Evolutionary conservation across 1,140 invertebrate genomes (phyloP), one percentile per base, ranked within the genome.

Genomic region (Caenorhabditis brenneri): DNA sequence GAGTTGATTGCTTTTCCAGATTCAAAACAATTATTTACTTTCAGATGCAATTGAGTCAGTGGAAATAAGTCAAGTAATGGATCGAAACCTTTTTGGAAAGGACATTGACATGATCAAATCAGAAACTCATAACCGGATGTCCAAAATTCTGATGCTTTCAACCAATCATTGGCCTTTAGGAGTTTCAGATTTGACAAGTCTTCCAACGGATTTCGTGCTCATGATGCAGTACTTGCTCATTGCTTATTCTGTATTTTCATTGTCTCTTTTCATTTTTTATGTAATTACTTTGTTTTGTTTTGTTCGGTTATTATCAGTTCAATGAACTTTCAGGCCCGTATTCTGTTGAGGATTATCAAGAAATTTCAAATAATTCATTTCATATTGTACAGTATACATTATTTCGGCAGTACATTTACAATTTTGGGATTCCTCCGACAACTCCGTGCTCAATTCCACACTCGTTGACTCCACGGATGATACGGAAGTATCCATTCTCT

Each of bases 391-490:
- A 74, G 33, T 74, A 42, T 9, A 24, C 36, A 74, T 46, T 46
- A 31, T 36, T 24, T 31, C 33, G 9, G 16, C 2, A 42, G 3
- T 15, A 9, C 36, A 46, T 42, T 74, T 42, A 74, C 36, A 42
- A 74, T 24, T 74, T 74, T 42, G 65, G 65, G 24, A 46, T 39
- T 74, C 65, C 65, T 74, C 84, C 94, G 9, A 96, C 91, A 0
- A 96, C 94, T 88, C 95, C 96, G 0, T 93, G 93, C 91, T 97
- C 79, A 39, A 80, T 53, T 82, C 95, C 95, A 91, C 95, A 95
- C 88, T 96, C 94, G 91, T 96, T 93, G 79, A 92, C 89, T n/a
- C 95, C 95, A 88, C 95, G 92, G 6, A 94, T 91, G 53, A 96
- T 96, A 91, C 95, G 95, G 92, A 96, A 96, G 89, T 93, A 94